Evolutionary conservation across 2,113 vertebrate species (phyloP).

Genomic region (Chionodraco myersi): DNA sequence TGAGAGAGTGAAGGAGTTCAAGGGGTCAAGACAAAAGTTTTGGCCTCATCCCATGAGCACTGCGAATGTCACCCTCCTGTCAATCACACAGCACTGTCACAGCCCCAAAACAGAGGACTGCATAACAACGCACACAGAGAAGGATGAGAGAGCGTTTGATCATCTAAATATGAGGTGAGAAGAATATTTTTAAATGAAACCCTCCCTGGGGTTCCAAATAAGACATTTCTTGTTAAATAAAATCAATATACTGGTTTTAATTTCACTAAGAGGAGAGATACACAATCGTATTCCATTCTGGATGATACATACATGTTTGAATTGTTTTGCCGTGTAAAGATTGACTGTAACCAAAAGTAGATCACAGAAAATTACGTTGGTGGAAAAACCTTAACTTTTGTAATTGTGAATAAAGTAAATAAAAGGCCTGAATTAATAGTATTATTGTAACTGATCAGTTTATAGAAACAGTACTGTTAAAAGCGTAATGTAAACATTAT

Average conservation of each 20-base stretch:
- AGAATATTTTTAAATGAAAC: slow-evolving; percentile 10
- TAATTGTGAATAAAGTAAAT: neutral
- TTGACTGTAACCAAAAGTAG: slow-evolving; percentile 2
- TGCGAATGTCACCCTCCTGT: slow-evolving; percentile 65
- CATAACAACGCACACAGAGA: slow-evolving; percentile 12
- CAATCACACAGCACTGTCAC: slow-evolving; percentile 61
- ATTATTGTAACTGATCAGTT: neutral
- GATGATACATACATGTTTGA: neutral
- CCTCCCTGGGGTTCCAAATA: slow-evolving; percentile 6
- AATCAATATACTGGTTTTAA: slow-evolving; percentile 19
- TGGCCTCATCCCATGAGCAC: slow-evolving; percentile 64
- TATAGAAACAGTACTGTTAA: neutral
- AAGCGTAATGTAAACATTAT: neutral
- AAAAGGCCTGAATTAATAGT: neutral
- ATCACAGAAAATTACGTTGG: neutral
- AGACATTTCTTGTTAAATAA: neutral
- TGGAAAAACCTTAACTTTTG: neutral
- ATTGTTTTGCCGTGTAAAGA: neutral
- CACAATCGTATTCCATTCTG: neutral
- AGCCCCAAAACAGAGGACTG: slow-evolving; percentile 29
- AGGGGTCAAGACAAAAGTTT: slow-evolving; percentile 65
- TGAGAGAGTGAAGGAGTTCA: slow-evolving; percentile 55
- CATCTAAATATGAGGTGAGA: slow-evolving; percentile 10
- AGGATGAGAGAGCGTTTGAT: neutral
- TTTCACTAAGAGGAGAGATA: slow-evolving; percentile 7